These are phyloP conservation scores for Phoxinus phoxinus DNA, from an alignment of 2,113 vertebrate genomes.

Conservation along the genomic window DNA sequence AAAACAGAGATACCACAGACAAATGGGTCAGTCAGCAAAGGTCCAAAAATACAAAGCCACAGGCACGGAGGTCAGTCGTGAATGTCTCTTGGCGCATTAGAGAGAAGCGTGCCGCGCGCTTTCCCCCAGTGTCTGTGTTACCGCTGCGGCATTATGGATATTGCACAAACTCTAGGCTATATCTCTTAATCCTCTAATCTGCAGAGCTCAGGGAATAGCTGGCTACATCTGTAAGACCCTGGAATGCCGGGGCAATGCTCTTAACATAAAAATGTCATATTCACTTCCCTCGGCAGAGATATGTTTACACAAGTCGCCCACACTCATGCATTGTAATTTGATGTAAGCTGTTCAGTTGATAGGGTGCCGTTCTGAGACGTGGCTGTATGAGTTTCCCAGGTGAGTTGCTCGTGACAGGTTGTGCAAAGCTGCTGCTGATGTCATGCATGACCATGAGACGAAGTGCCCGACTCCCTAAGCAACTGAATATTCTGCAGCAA, in stretches of 20 bases:
- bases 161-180: conserved; percentile 54
- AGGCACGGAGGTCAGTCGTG: conserved; percentile 21
- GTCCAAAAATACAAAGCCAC: not conserved
- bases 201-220: conserved; percentile 51
- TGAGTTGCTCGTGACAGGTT: conserved; percentile 46
- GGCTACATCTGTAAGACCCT: conserved; percentile 52
- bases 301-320: conserved; percentile 41
- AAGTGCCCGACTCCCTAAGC: not conserved
- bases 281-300: conserved; percentile 32
- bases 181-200: conserved; percentile 66
- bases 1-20: conserved; percentile 22
- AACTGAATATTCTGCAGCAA: not conserved
- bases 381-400: conserved; percentile 39
- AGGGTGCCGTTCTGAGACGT: conserved; percentile 9
- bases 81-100: not conserved
- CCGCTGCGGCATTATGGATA: conserved; percentile 55
- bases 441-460: not conserved
- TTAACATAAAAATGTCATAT: conserved; percentile 32
- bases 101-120: not conserved
- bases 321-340: conserved; percentile 54
- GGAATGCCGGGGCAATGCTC: conserved; percentile 35
- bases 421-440: not conserved
- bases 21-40: conserved; percentile 32
- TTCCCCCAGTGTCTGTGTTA: conserved; percentile 32
- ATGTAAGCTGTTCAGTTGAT: conserved; percentile 58